A percentile compares a stretch with the other conserved stretches of the same genome.
These are phyloP conservation scores for Fregetta grallaria DNA, from an alignment of 2,113 vertebrate genomes.

Conservation along the genomic window DNA sequence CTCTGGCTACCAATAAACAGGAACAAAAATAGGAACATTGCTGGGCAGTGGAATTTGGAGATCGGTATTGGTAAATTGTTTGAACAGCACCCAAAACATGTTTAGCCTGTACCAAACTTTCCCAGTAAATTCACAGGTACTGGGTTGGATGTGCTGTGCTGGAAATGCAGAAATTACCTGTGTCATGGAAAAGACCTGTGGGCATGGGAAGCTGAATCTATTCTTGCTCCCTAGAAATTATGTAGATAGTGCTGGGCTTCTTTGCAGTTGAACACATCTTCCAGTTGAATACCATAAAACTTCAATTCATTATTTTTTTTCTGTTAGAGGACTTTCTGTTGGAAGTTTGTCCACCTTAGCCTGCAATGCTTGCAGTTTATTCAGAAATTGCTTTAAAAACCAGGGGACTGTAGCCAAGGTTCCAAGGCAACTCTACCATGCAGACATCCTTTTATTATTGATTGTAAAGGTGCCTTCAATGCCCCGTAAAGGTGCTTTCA, in stretches of 20 bases:
- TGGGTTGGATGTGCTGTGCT: background rate
- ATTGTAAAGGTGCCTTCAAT: background rate
- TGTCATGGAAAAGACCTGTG: background rate
- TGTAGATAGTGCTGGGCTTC: background rate
- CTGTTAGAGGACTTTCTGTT: background rate
- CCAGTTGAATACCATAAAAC: background rate
- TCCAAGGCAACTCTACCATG: background rate
- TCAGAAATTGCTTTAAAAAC: background rate
- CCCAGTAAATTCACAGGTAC: background rate
- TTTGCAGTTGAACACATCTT: background rate
- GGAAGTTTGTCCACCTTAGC: background rate
- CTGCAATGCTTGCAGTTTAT: background rate
- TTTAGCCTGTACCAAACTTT: background rate
- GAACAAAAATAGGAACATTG: background rate
- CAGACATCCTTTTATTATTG: background rate
- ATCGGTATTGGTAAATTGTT: background rate
- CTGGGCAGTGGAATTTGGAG: rapidly evolving
- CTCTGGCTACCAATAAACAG: background rate
- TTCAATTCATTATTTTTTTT: background rate
- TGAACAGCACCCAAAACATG: background rate
- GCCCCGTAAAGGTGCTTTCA: background rate
- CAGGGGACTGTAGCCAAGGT: background rate
- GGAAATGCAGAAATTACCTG: background rate
- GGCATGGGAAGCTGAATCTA: background rate
- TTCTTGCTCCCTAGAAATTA: background rate